A percentile compares a stretch with the other conserved stretches of the same genome.
phyloP scores from a whole-genome alignment of 1,140 invertebrate species.

The Phymorhynchus buccinoides region DNA sequence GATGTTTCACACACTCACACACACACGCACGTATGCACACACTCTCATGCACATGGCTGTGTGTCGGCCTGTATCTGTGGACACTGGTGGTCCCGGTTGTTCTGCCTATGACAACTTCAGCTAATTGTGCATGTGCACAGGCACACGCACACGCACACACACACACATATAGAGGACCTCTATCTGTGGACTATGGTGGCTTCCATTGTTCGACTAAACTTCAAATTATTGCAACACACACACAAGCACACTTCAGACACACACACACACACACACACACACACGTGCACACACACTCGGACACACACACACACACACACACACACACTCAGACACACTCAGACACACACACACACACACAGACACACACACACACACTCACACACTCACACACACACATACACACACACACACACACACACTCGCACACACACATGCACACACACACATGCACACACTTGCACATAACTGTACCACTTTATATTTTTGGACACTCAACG shows the following conservation, averaged over 20 bases:
- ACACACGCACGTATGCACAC: not conserved
- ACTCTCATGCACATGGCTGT: not conserved
- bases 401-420: slow-evolving; percentile 54
- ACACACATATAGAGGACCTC: not conserved
- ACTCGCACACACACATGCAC: slow-evolving; percentile 35
- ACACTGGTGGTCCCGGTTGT: too few relatives aligned
- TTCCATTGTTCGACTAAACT: too few relatives aligned
- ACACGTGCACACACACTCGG: not conserved
- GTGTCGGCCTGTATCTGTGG: too few relatives aligned
- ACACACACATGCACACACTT: too few relatives aligned
- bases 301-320: slow-evolving; percentile 18
- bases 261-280: not conserved
- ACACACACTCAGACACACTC: not conserved
- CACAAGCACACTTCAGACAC: not conserved
- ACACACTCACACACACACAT: not conserved
- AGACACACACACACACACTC: not conserved
- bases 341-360: not conserved
- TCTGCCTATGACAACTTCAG: too few relatives aligned
- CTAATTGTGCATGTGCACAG: not conserved
- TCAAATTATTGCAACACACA: too few relatives aligned
- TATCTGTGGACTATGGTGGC: too few relatives aligned
- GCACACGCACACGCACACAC: not conserved
- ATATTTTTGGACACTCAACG: too few relatives aligned
- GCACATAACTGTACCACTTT: too few relatives aligned
- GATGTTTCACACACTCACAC: not conserved